A percentile compares a stretch with the other conserved stretches of the same genome.
These are phyloP conservation scores for Phortica variegata DNA, from an alignment of 1,140 invertebrate species.

Conservation along the genomic window DNA sequence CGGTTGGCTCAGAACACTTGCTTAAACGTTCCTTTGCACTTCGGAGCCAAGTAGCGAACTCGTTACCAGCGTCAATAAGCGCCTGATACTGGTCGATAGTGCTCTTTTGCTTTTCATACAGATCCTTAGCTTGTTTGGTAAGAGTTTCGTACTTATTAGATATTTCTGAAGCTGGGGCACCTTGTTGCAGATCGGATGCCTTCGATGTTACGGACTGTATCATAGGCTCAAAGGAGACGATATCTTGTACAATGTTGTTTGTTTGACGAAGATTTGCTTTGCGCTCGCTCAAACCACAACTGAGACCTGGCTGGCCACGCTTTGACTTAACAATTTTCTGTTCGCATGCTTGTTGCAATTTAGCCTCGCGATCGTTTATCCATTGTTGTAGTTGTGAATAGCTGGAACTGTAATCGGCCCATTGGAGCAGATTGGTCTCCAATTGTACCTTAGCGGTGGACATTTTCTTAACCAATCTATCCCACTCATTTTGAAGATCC, in stretches of 20 bases:
- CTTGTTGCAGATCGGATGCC: slow-evolving; percentile 84
- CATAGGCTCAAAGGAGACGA: slow-evolving; percentile 93
- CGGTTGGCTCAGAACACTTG: slow-evolving; percentile 91
- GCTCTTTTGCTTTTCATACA: slow-evolving; percentile 88
- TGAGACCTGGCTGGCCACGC: slow-evolving; percentile 72
- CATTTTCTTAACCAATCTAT: slow-evolving; percentile 86
- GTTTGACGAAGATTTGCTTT: slow-evolving; percentile 88
- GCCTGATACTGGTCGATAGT: slow-evolving; percentile 87
- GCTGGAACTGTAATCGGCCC: slow-evolving; percentile 93
- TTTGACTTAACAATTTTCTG: slow-evolving; percentile 78
- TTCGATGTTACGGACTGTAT: slow-evolving; percentile 90
- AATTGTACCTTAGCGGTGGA: slow-evolving; percentile 89
- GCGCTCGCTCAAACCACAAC: slow-evolving; percentile 74
- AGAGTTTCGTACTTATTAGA: slow-evolving; percentile 87
- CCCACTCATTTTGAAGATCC: slow-evolving; percentile 91
- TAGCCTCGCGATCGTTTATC: slow-evolving; percentile 92
- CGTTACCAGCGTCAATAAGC: slow-evolving; percentile 86
- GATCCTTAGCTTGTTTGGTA: slow-evolving; percentile 83
- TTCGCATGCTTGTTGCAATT: slow-evolving; percentile 90
- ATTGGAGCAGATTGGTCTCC: slow-evolving; percentile 88
- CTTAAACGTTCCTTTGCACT: slow-evolving; percentile 85
- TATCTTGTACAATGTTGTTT: slow-evolving; percentile 91
- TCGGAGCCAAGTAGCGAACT: slow-evolving; percentile 89
- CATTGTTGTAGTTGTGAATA: slow-evolving; percentile 90
- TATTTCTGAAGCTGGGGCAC: slow-evolving; percentile 83